Evolutionary conservation across 2,113 vertebrate genomes (phyloP), one percentile per base, ranked within the genome.

Genomic region (Thermophis baileyi): DNA sequence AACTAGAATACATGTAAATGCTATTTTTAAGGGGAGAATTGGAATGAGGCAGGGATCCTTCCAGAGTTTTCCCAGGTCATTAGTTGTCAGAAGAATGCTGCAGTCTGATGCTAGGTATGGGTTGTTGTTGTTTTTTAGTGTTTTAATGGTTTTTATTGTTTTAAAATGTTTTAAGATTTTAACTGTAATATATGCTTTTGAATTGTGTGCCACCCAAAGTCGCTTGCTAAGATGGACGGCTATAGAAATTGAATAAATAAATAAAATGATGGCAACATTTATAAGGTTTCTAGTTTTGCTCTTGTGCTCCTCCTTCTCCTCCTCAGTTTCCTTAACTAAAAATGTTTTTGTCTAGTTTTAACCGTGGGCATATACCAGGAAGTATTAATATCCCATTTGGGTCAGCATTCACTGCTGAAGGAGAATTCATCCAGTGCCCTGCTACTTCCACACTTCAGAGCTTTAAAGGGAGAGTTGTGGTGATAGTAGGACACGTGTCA

Each of bases 371-470:
- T 93, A 98, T 99, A 94, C 98, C 98, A 25, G 98, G 99, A 90
- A 99, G 99, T 97, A 98, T 99, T 96, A 99, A 98, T 93, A 96
- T 99, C 94, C 98, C 99, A 0, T 99, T 98, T 96, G 97, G 97
- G 49, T 95, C 98, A 0, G 98, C 98, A 0, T 99, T 99, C 93
- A 97, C 98, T 4, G 85, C 97, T 0, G 99, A 99, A 35, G 98
- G 98, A 7, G 99, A 99, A 89, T 97, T 99, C 9, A 30, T 98
- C 93, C 98, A 98, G 94, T 98, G 98, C 95, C 98, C 98, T 2
- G 96, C 98, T 16, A 97, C 98, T 3, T 96, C 97, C 88, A 95
- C 93, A 0, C 98, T 99, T 27, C 98, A 98, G 95, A 98, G 97
- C 95, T 99, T 98, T 96, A 98, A 97, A 96, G 98, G 98, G 55